phyloP scores from a whole-genome alignment of 2,888 invertebrate species.

The Noctua janthe region DNA sequence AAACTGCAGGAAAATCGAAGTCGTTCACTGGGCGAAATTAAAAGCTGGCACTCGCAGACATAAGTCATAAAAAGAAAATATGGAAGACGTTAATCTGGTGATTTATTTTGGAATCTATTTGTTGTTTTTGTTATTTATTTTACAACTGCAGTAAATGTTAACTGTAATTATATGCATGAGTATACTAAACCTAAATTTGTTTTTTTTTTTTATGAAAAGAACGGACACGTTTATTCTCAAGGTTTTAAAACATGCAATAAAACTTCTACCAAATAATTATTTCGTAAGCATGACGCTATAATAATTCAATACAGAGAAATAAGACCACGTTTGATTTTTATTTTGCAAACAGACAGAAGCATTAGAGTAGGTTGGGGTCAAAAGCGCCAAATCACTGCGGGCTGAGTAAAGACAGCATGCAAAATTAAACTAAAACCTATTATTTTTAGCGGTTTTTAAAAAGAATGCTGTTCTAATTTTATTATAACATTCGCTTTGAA shows the following conservation, averaged over 20 bases:
- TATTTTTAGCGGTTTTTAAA: background rate
- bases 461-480: background rate
- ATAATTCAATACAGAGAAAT: constrained; percentile 68
- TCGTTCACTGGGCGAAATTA: constrained; percentile 87
- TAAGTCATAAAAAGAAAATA: constrained; percentile 89
- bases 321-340: constrained; percentile 73
- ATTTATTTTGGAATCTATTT: constrained; percentile 74
- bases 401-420: constrained; percentile 72
- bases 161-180: constrained; percentile 2
- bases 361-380: constrained; percentile 77
- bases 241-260: constrained; percentile 1
- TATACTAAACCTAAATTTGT: background rate
- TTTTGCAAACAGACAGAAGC: constrained; percentile 81
- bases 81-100: constrained; percentile 81
- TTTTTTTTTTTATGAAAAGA: background rate
- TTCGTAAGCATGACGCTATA: constrained; percentile 46
- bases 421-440: constrained; percentile 37
- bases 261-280: constrained; percentile 30
- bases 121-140: constrained; percentile 62
- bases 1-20: constrained; percentile 89
- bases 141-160: constrained; percentile 39
- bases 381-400: constrained; percentile 79
- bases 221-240: background rate
- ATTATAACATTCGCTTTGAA: no score
- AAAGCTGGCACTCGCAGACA: constrained; percentile 88